phyloP scores from a whole-genome alignment of 64 coral and sea anemone genomes.

The Montipora capricornis region DNA sequence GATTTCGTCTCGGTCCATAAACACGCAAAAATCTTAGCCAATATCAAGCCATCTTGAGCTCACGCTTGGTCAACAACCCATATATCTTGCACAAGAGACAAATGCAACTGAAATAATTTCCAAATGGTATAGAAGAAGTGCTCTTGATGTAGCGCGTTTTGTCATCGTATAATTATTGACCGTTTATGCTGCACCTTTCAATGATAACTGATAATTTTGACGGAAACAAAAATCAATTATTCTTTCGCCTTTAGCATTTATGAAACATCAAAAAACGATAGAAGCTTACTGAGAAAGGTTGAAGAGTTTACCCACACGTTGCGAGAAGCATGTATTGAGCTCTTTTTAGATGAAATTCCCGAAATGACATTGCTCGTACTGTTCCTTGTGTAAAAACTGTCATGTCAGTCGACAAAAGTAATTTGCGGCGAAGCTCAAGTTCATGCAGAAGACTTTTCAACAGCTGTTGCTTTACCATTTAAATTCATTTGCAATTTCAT shows the following conservation, averaged over 20 bases:
- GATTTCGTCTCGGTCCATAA: too few species aligned
- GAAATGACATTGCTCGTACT: not conserved
- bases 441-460: not conserved
- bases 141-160: too few species aligned
- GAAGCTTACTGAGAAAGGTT: not conserved
- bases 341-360: too few species aligned
- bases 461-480: not conserved
- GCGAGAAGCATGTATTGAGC: too few species aligned
- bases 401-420: not conserved
- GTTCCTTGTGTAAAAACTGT: not conserved
- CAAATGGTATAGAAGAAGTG: too few species aligned
- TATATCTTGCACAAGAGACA: too few species aligned
- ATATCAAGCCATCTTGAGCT: too few species aligned
- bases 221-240: not conserved
- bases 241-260: not conserved
- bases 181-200: not conserved
- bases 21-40: too few species aligned
- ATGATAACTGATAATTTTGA: not conserved
- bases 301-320: not conserved
- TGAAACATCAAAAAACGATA: not conserved
- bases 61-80: too few species aligned
- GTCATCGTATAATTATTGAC: too few species aligned
- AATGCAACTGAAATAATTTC: too few species aligned
- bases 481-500: not conserved
- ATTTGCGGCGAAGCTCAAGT: not conserved